Percentiles rank a stretch among this genome's conserved stretches.
These are phyloP conservation scores for Pachyramphus minor DNA, from an alignment of 2,113 vertebrate genomes.

Conservation along the genomic window DNA sequence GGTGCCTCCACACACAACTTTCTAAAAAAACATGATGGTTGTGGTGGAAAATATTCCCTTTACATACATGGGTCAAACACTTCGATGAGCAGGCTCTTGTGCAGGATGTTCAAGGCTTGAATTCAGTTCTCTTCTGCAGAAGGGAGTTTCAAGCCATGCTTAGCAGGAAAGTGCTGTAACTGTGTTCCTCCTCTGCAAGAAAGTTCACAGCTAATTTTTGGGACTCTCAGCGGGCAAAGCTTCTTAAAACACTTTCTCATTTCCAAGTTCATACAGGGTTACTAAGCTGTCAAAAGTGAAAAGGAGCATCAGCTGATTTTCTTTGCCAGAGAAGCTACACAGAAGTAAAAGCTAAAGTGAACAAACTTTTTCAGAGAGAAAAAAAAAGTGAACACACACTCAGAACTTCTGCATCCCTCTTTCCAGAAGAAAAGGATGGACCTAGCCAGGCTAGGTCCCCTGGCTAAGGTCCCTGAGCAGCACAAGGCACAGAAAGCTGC, in stretches of 20 bases:
- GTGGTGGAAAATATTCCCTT: background rate
- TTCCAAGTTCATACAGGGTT: background rate
- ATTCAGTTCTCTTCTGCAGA: background rate
- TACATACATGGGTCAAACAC: rapidly evolving
- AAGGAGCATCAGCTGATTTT: background rate
- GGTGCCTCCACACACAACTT: background rate
- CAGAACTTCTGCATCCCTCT: background rate
- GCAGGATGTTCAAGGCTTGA: background rate
- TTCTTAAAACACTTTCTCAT: background rate
- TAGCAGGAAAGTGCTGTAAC: background rate
- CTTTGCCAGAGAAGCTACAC: background rate
- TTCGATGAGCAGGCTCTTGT: background rate
- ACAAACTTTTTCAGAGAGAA: background rate
- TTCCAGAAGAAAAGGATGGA: background rate
- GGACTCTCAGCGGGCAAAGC: background rate
- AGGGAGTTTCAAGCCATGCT: background rate
- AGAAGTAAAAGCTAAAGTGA: background rate
- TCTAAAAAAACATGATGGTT: background rate
- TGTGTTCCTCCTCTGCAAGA: background rate
- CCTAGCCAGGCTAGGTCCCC: background rate
- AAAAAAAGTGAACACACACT: background rate
- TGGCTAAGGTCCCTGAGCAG: background rate
- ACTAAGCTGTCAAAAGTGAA: rapidly evolving
- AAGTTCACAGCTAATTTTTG: background rate
- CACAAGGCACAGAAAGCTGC: background rate